Evolutionary conservation across 1,140 invertebrate species (phyloP), one percentile per base, ranked within the genome.

Genomic region (Anastrepha obliqua): DNA sequence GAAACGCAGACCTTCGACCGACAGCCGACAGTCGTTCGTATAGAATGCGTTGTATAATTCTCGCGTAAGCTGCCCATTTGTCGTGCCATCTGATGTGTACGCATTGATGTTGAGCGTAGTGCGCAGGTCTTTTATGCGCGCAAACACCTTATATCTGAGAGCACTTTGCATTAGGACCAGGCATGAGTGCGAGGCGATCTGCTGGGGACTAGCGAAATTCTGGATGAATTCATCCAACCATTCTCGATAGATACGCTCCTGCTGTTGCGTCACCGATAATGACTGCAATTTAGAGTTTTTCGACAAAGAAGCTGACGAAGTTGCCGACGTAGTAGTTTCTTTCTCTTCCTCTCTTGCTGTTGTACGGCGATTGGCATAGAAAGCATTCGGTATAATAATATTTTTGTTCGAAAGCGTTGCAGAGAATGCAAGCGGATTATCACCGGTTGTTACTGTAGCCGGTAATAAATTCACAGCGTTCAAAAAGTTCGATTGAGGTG

Each of bases 401-500:
- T 86, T 88, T 85, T 87, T 88, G 85, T 88, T 86, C 2, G 86
- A 88, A n/a, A 87, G 86, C 55, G 51, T 59, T 17, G 88, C 88
- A 6, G 88, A 86, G 17, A 88, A 88, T 4, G 88, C 86, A 15
- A 70, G 85, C 13, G 88, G 88, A 88, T 88, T 88, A 20, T 58
- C 15, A 2, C 58, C 85, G n/a, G 58, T 51, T 44, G 74, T 81
- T 3, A 70, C 85, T 7, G 64, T n/a, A 15, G 88, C 85, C n/a
- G 88, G 88, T 11, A 86, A 67, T n/a, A 88, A 59, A 64, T 88
- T 86, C 8, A 88, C 85, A 15, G 85, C 86, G 65, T 88, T 87
- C 15, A 88, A 81, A 55, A 88, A 88, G 51, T 88, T 88, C 64
- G 88, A 88, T 81, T 88, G 88, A 4, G 88, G 85, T 44, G 88